phyloP scores from a whole-genome alignment of 2,888 invertebrate species.

The Serrognathus titanus region DNA sequence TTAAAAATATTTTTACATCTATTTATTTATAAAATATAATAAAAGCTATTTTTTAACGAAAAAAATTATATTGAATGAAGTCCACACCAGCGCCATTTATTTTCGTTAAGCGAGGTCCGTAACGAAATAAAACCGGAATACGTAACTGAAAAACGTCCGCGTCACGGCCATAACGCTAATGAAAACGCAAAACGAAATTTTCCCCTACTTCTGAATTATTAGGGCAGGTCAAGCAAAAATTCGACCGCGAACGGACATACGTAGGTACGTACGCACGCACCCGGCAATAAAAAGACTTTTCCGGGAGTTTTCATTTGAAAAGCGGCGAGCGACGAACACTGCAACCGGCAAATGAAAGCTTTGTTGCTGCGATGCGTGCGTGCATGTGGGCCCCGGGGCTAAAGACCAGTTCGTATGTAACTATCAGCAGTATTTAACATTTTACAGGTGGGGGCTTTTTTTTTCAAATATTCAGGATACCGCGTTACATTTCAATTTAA shows the following conservation, averaged over 20 bases:
- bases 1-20: too few species aligned
- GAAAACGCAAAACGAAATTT: slow-evolving; percentile 7
- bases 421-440: slow-evolving; percentile 25
- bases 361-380: slow-evolving; percentile 35
- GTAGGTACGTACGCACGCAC: slow-evolving; percentile 12
- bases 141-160: too few species aligned
- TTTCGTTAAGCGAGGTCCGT: too few species aligned
- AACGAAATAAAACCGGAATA: too few species aligned
- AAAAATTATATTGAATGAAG: too few species aligned
- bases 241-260: slow-evolving; percentile 21
- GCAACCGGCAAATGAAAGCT: slow-evolving; percentile 39
- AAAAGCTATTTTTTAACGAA: too few species aligned
- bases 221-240: slow-evolving; percentile 21
- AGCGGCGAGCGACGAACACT: slow-evolving; percentile 34
- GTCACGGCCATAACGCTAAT: too few species aligned
- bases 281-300: slow-evolving; percentile 39
- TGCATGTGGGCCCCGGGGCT: slow-evolving; percentile 34
- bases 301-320: slow-evolving; percentile 43
- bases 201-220: slow-evolving; percentile 14
- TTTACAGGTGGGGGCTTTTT: slow-evolving; percentile 10
- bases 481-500: too few species aligned
- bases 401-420: slow-evolving; percentile 31
- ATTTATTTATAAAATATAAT: too few species aligned
- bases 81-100: too few species aligned
- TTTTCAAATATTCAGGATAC: too few species aligned